These are phyloP conservation scores for Drosophila bipectinata DNA, from an alignment of 1,140 invertebrate species.

Conservation along the genomic window DNA sequence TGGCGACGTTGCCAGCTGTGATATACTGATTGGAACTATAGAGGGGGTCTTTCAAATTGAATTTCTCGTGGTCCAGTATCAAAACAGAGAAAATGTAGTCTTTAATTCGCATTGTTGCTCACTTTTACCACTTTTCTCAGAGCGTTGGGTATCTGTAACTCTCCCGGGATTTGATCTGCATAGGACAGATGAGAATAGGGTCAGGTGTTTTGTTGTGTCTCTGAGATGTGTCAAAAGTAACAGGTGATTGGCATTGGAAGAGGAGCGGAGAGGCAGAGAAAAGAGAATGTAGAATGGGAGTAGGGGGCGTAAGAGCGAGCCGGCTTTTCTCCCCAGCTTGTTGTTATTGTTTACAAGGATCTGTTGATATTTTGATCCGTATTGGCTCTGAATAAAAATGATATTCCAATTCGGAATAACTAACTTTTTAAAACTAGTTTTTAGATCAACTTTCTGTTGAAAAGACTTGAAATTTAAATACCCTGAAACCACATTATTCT, in stretches of 20 bases:
- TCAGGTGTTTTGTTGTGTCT: constrained; percentile 45
- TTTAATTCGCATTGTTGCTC: constrained; percentile 56
- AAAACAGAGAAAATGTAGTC: constrained; percentile 78
- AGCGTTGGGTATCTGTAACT: constrained; percentile 57
- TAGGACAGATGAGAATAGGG: constrained; percentile 64
- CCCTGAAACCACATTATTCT: constrained; percentile 2
- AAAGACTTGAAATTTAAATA: background rate
- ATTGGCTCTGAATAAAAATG: background rate
- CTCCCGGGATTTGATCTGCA: constrained; percentile 78
- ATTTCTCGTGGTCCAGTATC: constrained; percentile 51
- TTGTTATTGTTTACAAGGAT: constrained; percentile 58
- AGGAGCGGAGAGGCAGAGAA: constrained; percentile 21
- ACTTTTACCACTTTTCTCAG: constrained; percentile 57
- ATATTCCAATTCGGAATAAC: too few species aligned
- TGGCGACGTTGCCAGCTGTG: constrained; percentile 48
- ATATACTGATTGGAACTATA: constrained; percentile 68
- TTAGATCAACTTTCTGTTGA: background rate
- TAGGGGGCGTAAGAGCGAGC: constrained; percentile 58
- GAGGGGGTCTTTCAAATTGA: constrained; percentile 47
- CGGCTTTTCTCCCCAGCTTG: constrained; percentile 56
- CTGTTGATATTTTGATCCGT: constrained; percentile 33
- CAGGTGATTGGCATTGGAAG: constrained; percentile 63
- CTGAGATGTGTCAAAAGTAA: constrained; percentile 72
- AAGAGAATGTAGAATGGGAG: constrained; percentile 52
- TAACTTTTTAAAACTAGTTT: too few species aligned